These are phyloP conservation scores for Acipenser ruthenus DNA, from an alignment of 2,797 vertebrate genomes.

Conservation along the genomic window DNA sequence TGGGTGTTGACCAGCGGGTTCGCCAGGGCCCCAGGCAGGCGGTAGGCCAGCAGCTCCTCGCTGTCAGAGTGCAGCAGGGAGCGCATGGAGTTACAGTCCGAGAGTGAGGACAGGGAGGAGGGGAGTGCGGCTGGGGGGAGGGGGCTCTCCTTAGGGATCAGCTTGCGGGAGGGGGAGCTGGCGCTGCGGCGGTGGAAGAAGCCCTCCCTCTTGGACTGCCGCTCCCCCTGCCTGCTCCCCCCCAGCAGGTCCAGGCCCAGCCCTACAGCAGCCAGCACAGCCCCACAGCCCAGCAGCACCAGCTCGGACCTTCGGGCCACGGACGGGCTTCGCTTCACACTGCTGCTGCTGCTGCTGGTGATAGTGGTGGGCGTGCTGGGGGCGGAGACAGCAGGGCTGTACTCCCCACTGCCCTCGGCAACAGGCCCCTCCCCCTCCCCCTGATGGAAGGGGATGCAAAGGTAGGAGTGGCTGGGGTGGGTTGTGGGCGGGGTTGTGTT, in stretches of 20 bases:
- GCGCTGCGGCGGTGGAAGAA: conserved; percentile 81
- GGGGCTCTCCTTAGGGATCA: conserved; percentile 75
- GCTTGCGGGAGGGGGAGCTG: conserved; percentile 80
- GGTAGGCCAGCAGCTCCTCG: conserved; percentile 77
- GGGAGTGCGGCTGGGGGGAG: conserved; percentile 38
- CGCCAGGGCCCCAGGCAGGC: conserved; percentile 61
- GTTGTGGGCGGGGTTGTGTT: conserved; percentile 46
- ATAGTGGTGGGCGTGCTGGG: conserved; percentile 75
- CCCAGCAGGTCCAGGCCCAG: conserved; percentile 78
- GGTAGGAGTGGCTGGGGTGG: conserved; percentile 80
- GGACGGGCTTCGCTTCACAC: conserved; percentile 62
- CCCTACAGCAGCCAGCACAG: conserved; percentile 81
- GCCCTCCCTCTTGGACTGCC: conserved; percentile 75
- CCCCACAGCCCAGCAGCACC: conserved; percentile 82
- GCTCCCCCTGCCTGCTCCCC: conserved; percentile 68
- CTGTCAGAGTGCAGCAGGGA: conserved; percentile 85
- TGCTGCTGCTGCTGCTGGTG: neutral
- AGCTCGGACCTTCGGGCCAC: conserved; percentile 76
- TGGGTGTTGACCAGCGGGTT: conserved; percentile 88
- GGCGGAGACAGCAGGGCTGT: conserved; percentile 60
- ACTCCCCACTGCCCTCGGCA: conserved; percentile 61
- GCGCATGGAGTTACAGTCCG: conserved; percentile 90
- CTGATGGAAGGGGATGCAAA: conserved; percentile 85
- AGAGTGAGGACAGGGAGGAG: conserved; percentile 83
- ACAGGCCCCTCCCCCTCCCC: conserved; percentile 68